Base-by-base conservation (phyloP, 2,113 vertebrate genomes). In the Nothoprocta pentlandii region DNA sequence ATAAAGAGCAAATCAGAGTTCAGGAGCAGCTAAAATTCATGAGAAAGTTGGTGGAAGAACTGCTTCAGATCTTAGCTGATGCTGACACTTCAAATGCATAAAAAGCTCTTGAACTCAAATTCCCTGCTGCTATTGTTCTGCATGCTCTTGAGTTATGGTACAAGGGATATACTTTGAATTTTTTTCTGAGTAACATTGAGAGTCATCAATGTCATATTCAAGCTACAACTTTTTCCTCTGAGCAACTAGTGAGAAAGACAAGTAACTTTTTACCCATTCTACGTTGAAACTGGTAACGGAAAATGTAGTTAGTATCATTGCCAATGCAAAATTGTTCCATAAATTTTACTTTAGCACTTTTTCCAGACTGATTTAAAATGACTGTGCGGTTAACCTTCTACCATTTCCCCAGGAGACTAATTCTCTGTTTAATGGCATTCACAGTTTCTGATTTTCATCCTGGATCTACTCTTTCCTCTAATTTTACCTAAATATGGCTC, bases 81-180 rank as follows among this genome's bases (percentile, higher is more conserved):
- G 66, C 59, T 96, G 59, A 68, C 70, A 83, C 63, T 89, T 95
- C 70, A 85, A 76, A 91, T 87, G 12, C 30, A 68, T 91, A 70
- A 85, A 80, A 92, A 80, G 14, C 2, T 4, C 56, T 93, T 85
- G 71, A 89, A 87, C 51, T 89, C 51, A 90, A 90, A 75, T 80
- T 82, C 62, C 42, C 89, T 86, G 73, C 64, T 86, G 80, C 56
- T 88, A 10, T 86, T 94, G 10, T 76, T 71, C 46, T 76, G 25
- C 25, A 53, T n/a, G 22, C 30, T 68, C 1, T 12, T 94, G 78
- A 87, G 91, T 77, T 83, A 32, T 5, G 42, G 53, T 79, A 68
- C n/a, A 41, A 19, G 34, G 39, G 6, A 2, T 80, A 26, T 78
- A 23, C 61, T 96, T 87, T 78, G 74, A 84, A 17, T 49, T 94